Conservation (phyloP, 2,797 vertebrate genomes). For the Microchirus variegatus region DNA sequence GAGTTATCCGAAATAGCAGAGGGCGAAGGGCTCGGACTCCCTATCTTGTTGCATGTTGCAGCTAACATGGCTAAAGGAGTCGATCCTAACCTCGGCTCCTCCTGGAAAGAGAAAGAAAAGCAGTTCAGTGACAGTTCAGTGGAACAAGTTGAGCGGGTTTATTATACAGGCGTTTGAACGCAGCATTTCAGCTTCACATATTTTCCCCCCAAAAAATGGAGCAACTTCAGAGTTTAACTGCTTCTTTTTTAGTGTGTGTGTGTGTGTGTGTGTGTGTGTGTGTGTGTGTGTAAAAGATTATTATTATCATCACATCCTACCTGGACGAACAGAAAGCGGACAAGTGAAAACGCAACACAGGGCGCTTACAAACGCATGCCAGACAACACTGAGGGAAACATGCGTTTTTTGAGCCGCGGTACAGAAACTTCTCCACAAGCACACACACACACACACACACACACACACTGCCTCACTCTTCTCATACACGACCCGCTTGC, state of each 20-base stretch:
- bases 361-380: slow-evolving; percentile 57
- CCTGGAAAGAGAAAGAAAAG: slow-evolving; percentile 80
- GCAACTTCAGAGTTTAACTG: background rate
- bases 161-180: slow-evolving; percentile 3
- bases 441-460: slow-evolving; percentile 7
- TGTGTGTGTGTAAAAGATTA: background rate
- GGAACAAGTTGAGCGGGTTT: slow-evolving; percentile 41
- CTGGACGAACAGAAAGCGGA: slow-evolving; percentile 78
- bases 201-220: no score
- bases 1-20: slow-evolving; percentile 93
- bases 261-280: no score
- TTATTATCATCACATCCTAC: slow-evolving; percentile 80
- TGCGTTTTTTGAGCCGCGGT: slow-evolving; percentile 76
- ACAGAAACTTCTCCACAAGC: slow-evolving; percentile 73
- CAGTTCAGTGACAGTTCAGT: slow-evolving; percentile 44
- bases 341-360: slow-evolving; percentile 61
- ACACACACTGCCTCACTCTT: slow-evolving; percentile 37
- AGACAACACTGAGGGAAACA: slow-evolving; percentile 61
- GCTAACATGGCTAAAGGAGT: slow-evolving; percentile 99
- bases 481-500: slow-evolving; percentile 79
- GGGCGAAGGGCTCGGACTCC: slow-evolving; percentile 95
- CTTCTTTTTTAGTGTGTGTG: no score
- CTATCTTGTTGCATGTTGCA: slow-evolving; percentile 98
- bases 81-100: slow-evolving; percentile 98
- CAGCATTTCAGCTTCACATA: background rate